Base-by-base conservation (phyloP, 2,888 invertebrate species). In the Drosophila conformis region DNA sequence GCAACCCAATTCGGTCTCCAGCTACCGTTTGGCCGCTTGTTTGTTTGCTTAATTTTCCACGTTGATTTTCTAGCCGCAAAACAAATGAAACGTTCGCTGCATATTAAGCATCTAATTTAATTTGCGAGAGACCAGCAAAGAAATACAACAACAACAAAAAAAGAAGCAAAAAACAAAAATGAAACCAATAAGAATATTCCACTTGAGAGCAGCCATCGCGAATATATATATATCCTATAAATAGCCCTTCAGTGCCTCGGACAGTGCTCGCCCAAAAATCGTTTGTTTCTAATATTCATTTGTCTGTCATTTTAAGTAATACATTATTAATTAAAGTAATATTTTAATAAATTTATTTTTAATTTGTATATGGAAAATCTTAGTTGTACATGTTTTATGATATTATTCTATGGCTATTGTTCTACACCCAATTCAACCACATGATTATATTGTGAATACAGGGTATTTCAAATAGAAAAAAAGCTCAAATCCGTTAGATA, bases 31-130 rank as follows among this genome's bases (percentile, higher is more conserved):
- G 48, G 53, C 57, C 52, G 52, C 78, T 66, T 82, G 78, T 83
- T 84, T 90, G 90, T 82, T 82, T 84, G 86, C 89, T 87, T 86
- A 84, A 88, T 90, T 88, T 86, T 88, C 87, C 87, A 88, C 87
- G 89, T 90, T 88, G 88, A 88, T 88, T 88, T 88, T 90, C 89
- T 88, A 88, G 89, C 89, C 88, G 88, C 89, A 88, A 90, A 90
- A 80, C 88, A 88, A 88, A 88, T 90, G 88, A 87, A 90, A 88
- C 88, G 87, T 69, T 81, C 72, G 79, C 80, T 83, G 88, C 89
- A 88, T 88, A 90, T 87, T 87, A 88, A 87, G 83, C 84, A 80
- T 85, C 84, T 84, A 88, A 84, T 84, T 84, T 84, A 85, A 84
- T 84, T 84, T 84, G 70, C 71, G 69, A 78, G 56, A 73, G 73